Percentiles rank a stretch among this genome's conserved stretches.
Evolutionary conservation across 2,888 invertebrate species (phyloP).

Genomic region (Oxytorus armatus): DNA sequence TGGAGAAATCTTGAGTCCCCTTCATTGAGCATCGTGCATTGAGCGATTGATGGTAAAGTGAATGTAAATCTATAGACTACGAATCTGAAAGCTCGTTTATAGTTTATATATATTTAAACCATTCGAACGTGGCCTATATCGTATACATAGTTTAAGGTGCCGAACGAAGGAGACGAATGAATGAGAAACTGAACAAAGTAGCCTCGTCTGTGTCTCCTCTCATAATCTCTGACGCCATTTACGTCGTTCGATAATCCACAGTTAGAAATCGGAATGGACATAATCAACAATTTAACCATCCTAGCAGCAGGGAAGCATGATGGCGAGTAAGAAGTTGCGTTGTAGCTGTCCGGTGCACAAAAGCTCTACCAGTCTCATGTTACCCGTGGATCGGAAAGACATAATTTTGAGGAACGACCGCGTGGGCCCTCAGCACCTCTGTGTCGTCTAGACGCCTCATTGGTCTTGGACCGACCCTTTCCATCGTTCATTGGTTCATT

Average conservation of each 20-base stretch:
- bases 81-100: neutral
- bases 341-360: neutral
- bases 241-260: conserved; percentile 75
- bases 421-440: conserved; percentile 82
- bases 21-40: neutral
- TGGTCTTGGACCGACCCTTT: conserved; percentile 81
- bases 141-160: neutral
- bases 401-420: conserved; percentile 84
- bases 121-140: neutral
- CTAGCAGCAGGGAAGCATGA: conserved; percentile 74
- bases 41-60: conserved; percentile 19
- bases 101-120: conserved; percentile 16
- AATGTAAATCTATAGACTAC: neutral
- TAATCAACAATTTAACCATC: conserved; percentile 84
- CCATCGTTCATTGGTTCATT: conserved; percentile 80
- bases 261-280: conserved; percentile 83
- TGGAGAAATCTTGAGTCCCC: neutral
- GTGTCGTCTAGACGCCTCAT: conserved; percentile 79
- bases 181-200: conserved; percentile 35
- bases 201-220: conserved; percentile 61
- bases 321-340: conserved; percentile 45
- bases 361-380: conserved; percentile 74
- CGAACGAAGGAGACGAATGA: conserved; percentile 48
- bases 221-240: conserved; percentile 68
- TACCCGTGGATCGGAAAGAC: conserved; percentile 83